Percentiles rank a stretch among this genome's conserved stretches.
Evolutionary conservation across 35 echinoderm and acorn worm species (phyloP).

Genomic region (Holothuria glaberrima): DNA sequence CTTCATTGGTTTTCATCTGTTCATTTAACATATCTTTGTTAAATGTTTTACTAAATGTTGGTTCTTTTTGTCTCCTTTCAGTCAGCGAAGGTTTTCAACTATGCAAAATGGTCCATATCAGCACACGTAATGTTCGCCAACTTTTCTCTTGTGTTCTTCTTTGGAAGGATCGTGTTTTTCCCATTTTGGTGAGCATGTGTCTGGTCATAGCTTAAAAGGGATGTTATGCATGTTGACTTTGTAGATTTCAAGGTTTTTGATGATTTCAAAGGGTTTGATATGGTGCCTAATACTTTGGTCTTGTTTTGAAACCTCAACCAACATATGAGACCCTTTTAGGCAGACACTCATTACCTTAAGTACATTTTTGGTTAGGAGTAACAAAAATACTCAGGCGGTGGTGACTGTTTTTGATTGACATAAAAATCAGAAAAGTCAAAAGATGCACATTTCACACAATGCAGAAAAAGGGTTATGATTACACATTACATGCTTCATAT

Average conservation of each 20-base stretch:
- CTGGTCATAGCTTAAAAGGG: neutral
- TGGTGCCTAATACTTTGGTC: too few relatives aligned
- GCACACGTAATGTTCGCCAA: slow-evolving; percentile 40
- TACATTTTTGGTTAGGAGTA: too few relatives aligned
- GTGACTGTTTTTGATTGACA: too few relatives aligned
- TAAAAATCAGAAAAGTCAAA: too few relatives aligned
- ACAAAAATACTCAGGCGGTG: too few relatives aligned
- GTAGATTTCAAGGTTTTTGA: neutral
- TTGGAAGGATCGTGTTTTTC: slow-evolving; percentile 45
- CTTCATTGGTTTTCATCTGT: neutral
- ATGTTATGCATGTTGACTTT: neutral
- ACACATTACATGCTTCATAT: too few relatives aligned
- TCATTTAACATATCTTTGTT: neutral
- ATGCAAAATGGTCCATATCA: slow-evolving; percentile 40
- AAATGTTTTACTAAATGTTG: neutral
- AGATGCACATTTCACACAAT: too few relatives aligned
- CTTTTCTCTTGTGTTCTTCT: slow-evolving; percentile 24
- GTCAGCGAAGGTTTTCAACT: slow-evolving; percentile 53
- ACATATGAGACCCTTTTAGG: too few relatives aligned
- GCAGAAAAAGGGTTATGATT: too few relatives aligned
- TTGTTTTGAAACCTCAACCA: too few relatives aligned
- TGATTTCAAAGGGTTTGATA: neutral
- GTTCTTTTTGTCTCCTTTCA: slow-evolving; percentile 1
- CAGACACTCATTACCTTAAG: too few relatives aligned
- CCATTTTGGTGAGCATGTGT: slow-evolving; percentile 50